Base-by-base conservation (phyloP, 1,140 invertebrate genomes). In the Drosophila quadrilineata region DNA sequence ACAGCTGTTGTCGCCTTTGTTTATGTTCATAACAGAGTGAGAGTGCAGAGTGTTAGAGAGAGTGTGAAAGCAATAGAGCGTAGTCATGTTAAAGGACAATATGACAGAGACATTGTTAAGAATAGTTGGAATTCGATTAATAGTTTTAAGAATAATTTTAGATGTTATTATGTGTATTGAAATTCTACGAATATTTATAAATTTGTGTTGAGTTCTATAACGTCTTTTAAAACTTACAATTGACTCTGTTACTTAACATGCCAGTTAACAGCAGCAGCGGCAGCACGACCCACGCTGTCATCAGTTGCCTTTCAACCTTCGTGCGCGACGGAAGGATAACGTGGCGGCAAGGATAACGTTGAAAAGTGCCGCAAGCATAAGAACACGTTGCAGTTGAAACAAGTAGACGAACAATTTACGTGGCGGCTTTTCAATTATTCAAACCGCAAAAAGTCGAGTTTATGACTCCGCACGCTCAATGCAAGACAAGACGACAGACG, bases 371-470 rank as follows among this genome's bases (percentile, higher is more conserved):
- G 4, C n/a, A n/a, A 6, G 26, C 6, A 10, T 19, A 54, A 6
- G 28, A 3, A 56, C n/a, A 40, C 17, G 36, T 33, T 33, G 36
- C 28, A 59, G 10, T 24, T 9, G n/a, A n/a, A n/a, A n/a, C n/a
- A n/a, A 33, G 12, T 12, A 17, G 41, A 45, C 9, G 28, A 14
- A 48, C n/a, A 28, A 53, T 56, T 35, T 56, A 68, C 50, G 33
- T 64, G 43, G 59, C 67, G 58, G 52, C 57, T 67, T 45, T 36
- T 82, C 35, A 82, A 82, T 84, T 84, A 82, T 82, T 82, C 33
- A 82, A 59, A 49, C 56, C 33, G 43, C 16, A 73, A 69, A 66
- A 63, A 45, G 40, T 46, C 43, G 26, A 71, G 70, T 82, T 82
- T 82, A 84, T 58, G 77, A 52, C 76, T 56, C 33, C 74, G 56